Conservation (phyloP, 37 sponge, comb jelly and placozoan genomes). For the Theonella swinhoei region DNA sequence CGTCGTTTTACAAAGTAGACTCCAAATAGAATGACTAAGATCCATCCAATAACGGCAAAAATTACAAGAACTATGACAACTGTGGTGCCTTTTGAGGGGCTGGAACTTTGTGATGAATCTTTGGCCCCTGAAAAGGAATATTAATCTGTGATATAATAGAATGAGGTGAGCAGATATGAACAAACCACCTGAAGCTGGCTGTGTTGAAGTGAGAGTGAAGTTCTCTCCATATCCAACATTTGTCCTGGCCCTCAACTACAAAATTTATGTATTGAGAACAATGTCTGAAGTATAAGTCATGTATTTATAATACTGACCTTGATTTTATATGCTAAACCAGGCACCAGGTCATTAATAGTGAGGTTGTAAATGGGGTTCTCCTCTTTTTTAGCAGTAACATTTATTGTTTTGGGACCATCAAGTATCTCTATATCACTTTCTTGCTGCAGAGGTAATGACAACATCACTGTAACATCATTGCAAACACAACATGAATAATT, state of each 20-base stretch:
- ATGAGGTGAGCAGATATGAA: not conserved
- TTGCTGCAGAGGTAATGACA: not conserved
- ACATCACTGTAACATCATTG: not conserved
- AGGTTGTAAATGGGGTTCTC: not conserved
- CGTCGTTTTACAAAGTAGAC: not conserved
- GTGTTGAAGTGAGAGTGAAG: conserved; percentile 1
- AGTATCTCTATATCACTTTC: not conserved
- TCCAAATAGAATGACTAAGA: not conserved
- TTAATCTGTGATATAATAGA: not conserved
- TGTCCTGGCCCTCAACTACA: conserved; percentile 19
- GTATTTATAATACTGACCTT: not conserved
- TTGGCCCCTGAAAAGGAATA: not conserved
- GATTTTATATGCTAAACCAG: conserved; percentile 16
- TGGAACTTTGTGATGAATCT: not conserved
- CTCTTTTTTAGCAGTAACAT: not conserved
- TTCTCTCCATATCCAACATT: conserved; percentile 19
- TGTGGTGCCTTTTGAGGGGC: not conserved
- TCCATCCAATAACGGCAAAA: not conserved
- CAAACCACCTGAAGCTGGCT: not conserved
- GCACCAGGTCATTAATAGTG: not conserved
- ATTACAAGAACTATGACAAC: not conserved
- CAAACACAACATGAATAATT: not conserved
- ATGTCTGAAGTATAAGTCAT: not conserved
- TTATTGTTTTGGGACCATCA: not conserved
- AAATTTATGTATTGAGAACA: not conserved